Evolutionary conservation across 2,888 invertebrate species (phyloP).

Genomic region (Pecten maximus): DNA sequence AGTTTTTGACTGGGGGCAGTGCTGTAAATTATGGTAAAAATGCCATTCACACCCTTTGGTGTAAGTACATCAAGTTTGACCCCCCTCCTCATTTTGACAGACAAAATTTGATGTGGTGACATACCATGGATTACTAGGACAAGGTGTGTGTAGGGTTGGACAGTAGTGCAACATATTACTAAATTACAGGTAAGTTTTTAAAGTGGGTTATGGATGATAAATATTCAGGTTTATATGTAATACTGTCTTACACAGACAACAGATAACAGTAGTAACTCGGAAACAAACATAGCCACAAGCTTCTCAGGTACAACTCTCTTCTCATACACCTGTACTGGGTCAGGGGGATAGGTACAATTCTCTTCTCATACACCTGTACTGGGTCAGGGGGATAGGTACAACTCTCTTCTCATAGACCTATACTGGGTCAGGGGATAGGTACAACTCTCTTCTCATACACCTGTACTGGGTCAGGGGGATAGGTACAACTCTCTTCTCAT

Average conservation of each 20-base stretch:
- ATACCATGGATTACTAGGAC: background rate
- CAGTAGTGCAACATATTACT: background rate
- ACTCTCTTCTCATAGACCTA: no score
- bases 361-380: no score
- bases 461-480: no score
- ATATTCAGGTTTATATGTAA: background rate
- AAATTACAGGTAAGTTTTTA: constrained; percentile 8
- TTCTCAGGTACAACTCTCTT: no score
- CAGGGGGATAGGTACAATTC: no score
- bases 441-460: no score
- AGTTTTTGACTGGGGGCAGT: background rate
- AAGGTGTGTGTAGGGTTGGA: background rate
- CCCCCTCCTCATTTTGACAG: background rate
- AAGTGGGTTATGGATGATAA: background rate
- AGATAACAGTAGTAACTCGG: background rate
- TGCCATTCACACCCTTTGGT: background rate
- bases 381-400: no score
- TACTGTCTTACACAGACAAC: background rate
- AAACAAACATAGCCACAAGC: no score
- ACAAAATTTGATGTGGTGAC: background rate
- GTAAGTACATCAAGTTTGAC: background rate
- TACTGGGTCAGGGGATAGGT: no score
- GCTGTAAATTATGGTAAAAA: background rate
- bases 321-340: no score
- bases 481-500: no score